Base-by-base conservation (phyloP, 2,888 invertebrate species). In the Sepioteuthis lessoniana region DNA sequence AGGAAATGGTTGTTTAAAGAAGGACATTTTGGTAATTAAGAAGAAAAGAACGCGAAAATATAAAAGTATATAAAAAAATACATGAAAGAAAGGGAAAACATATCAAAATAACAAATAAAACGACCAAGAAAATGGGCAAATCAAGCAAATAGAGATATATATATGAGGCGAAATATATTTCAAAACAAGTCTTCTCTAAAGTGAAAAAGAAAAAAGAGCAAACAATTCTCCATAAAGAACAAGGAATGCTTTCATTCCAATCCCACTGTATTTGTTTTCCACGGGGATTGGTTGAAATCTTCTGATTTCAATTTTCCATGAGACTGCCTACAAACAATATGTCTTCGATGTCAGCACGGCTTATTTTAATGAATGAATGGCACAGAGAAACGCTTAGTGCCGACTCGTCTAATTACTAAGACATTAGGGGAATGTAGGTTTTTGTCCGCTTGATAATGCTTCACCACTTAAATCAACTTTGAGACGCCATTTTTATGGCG, bases 381-480 rank as follows among this genome's bases (percentile, higher is more conserved):
- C 76, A 35, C n/a, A n/a, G 76, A 35, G n/a, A 76, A 76, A 35
- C 76, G 76, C 76, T 76, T 76, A 76, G n/a, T 76, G 76, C n/a
- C n/a, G 76, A 76, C 76, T 76, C n/a, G n/a, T 76, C 76, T 76
- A 76, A 76, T 76, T 76, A 76, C 76, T n/a, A 76, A 76, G 76
- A 76, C 76, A 19, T 76, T 76, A n/a, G n/a, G n/a, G n/a, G 76
- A 35, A 76, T 76, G 76, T 76, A n/a, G 76, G 76, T 16, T 76
- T 76, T 76, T 76, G 76, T n/a, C n/a, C 16, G 16, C 13, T n/a
- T 21, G n/a, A n/a, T 76, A 35, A 76, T n/a, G 76, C n/a, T 76
- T 76, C 16, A 76, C n/a, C 8, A 76, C 76, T 76, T 76, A 13
- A 76, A 76, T n/a, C 76, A 76, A 76, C n/a, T 76, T 76, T n/a